A percentile compares a stretch with the other conserved stretches of the same genome.
These are phyloP conservation scores for Micrastur ruficollis DNA, from an alignment of 2,797 vertebrate genomes.

Conservation along the genomic window DNA sequence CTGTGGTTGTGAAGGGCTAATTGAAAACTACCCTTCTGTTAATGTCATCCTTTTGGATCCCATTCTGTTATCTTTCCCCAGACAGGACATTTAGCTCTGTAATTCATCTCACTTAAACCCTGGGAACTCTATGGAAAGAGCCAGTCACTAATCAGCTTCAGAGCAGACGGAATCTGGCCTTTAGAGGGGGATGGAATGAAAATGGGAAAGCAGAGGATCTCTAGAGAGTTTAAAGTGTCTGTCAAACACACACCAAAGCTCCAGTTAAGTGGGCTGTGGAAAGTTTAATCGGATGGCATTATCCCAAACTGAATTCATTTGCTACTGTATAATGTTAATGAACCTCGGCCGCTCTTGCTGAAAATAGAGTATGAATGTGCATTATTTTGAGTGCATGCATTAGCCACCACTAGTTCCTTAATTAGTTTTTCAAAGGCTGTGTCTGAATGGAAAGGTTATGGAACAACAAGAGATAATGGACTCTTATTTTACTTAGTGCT, in stretches of 20 bases:
- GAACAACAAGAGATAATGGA: constrained; percentile 17
- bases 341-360: background rate
- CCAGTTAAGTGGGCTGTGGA: constrained; percentile 10
- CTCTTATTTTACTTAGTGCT: background rate
- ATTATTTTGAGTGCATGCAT: constrained; percentile 38
- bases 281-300: constrained; percentile 23
- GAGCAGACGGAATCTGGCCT: background rate
- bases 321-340: constrained; percentile 30
- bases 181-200: background rate
- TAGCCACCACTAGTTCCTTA: constrained; percentile 27
- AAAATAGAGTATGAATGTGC: constrained; percentile 33
- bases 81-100: background rate
- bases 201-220: background rate
- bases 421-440: constrained; percentile 29
- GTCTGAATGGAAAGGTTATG: constrained; percentile 29
- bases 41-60: background rate
- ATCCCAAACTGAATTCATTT: constrained; percentile 47
- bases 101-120: background rate
- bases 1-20: background rate
- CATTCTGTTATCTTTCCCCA: background rate
- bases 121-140: background rate
- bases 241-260: constrained; percentile 13
- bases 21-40: background rate
- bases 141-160: background rate
- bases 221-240: constrained; percentile 24